phyloP scores from a whole-genome alignment of 30 jellyfish, hydroid and myxozoan species.

The Clytia hemisphaerica region DNA sequence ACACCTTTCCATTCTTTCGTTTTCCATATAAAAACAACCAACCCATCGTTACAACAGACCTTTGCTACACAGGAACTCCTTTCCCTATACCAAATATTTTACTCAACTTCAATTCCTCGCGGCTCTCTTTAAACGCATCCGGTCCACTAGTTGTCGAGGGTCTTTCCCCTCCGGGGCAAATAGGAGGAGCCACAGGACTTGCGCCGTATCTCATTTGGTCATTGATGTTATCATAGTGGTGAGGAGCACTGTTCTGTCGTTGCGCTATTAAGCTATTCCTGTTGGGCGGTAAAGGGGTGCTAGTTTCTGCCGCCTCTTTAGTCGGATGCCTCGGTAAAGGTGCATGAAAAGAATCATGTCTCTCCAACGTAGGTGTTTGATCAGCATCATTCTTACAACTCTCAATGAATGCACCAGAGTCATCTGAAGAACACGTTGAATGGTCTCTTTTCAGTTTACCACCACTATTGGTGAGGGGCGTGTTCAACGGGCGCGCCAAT shows the following conservation, averaged over 20 bases:
- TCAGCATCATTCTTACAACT: conserved; percentile 66
- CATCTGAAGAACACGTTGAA: conserved; percentile 44
- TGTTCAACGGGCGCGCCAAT: not conserved
- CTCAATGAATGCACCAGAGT: conserved; percentile 53
- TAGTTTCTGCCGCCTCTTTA: not conserved
- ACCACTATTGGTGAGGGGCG: not conserved
- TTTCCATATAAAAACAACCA: too few species aligned
- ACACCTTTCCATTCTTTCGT: too few species aligned
- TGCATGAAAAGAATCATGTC: not conserved
- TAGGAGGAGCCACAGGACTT: conserved; percentile 40
- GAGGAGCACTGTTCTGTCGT: conserved; percentile 59
- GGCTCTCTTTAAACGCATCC: too few species aligned
- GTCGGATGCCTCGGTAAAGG: not conserved
- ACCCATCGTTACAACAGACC: too few species aligned
- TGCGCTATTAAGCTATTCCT: too few species aligned
- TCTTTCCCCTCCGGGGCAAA: too few species aligned
- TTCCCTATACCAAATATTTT: conserved; percentile 18
- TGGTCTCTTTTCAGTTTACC: not conserved
- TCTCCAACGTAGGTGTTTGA: conserved; percentile 14
- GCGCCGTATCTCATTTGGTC: conserved; percentile 54
- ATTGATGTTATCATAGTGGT: conserved; percentile 50
- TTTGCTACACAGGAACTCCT: conserved; percentile 19
- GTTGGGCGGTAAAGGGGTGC: too few species aligned
- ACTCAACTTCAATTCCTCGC: conserved; percentile 16
- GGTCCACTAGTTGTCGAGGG: too few species aligned